Conservation (phyloP, 1,140 invertebrate genomes). For the Chionoecetes opilio region DNA sequence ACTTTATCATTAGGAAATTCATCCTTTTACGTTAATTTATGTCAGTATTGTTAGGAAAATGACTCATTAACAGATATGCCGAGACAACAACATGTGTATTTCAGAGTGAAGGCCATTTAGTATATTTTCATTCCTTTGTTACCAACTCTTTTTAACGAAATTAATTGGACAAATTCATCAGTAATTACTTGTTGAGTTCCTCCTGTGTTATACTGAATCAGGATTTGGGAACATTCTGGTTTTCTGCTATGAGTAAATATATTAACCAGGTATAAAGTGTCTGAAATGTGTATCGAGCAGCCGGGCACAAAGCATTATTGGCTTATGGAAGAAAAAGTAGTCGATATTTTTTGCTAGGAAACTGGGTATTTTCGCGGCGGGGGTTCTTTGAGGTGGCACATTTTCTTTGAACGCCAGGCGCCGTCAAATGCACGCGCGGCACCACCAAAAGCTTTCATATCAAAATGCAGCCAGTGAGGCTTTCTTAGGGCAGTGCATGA, state of each 20-base stretch:
- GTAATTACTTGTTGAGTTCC: constrained; percentile 10
- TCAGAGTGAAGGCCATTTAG: not conserved
- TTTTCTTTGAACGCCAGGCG: no score
- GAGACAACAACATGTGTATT: constrained; percentile 20
- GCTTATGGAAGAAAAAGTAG: not conserved
- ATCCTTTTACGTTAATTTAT: not conserved
- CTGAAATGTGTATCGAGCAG: not conserved
- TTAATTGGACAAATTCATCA: constrained; percentile 30
- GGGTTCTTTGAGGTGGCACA: no score
- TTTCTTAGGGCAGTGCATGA: no score
- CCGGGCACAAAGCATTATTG: not conserved
- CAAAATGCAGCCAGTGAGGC: no score
- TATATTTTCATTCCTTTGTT: constrained; percentile 21
- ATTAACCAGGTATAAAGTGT: not conserved
- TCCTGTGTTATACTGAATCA: constrained; percentile 1
- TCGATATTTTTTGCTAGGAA: no score
- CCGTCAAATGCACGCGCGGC: no score
- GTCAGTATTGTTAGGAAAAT: constrained; percentile 39
- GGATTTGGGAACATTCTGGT: not conserved
- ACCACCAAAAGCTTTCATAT: no score
- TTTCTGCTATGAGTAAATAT: constrained; percentile 31
- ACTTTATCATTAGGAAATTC: not conserved
- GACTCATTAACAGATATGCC: not conserved
- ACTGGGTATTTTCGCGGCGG: no score
- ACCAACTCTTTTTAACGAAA: constrained; percentile 6